A percentile compares a stretch with the other conserved stretches of the same genome.
Conservation (phyloP, 2,113 vertebrate genomes). For the Phycodurus eques region DNA sequence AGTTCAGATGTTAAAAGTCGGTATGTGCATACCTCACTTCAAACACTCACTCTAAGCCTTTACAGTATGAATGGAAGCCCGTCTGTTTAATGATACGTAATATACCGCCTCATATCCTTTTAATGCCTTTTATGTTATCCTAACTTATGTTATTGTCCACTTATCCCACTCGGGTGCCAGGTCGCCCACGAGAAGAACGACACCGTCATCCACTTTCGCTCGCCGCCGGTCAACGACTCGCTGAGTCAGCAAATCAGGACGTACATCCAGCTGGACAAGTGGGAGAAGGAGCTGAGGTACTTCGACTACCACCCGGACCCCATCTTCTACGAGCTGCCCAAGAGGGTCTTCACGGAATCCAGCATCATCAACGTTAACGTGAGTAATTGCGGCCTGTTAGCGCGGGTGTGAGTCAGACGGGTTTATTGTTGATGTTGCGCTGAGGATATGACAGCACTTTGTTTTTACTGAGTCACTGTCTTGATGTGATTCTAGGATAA, state of each 20-base stretch:
- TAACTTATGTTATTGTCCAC: not conserved
- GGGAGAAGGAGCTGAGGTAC: conserved; percentile 69
- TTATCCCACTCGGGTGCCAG: conserved; percentile 10
- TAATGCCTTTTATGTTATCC: conserved; percentile 4
- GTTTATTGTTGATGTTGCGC: not conserved
- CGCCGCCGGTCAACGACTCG: conserved; percentile 75
- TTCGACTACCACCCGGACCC: conserved; percentile 87
- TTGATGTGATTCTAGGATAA: not conserved
- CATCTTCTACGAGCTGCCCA: conserved; percentile 67
- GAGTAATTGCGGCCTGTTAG: conserved; percentile 26
- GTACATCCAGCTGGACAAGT: conserved; percentile 82
- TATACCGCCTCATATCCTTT: conserved; percentile 9
- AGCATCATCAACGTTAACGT: conserved; percentile 72
- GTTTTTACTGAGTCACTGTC: not conserved
- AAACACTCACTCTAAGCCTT: not conserved
- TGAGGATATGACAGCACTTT: not conserved
- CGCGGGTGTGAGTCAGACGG: not conserved
- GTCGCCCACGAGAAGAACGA: conserved; percentile 62
- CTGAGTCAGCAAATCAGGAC: conserved; percentile 71
- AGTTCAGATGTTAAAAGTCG: not conserved
- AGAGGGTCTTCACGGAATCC: conserved; percentile 63
- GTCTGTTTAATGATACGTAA: conserved; percentile 1
- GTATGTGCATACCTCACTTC: not conserved
- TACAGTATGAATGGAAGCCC: not conserved
- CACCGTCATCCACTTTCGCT: conserved; percentile 81